Evolutionary conservation across 2,888 invertebrate species (phyloP).

Genomic region (Ectemnius continuus): DNA sequence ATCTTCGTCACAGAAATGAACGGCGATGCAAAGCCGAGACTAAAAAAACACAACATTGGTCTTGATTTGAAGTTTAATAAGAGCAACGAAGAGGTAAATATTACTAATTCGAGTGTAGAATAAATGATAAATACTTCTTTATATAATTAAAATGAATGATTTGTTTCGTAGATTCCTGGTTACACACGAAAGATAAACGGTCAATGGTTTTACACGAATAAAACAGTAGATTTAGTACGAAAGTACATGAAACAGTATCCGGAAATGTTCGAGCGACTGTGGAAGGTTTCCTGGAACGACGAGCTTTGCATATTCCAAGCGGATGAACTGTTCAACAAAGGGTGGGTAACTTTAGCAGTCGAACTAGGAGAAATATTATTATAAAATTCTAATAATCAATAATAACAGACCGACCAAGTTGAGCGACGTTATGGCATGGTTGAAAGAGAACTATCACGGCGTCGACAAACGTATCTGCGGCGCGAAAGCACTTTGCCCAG

Average conservation of each 20-base stretch:
- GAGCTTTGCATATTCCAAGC: slow-evolving; percentile 83
- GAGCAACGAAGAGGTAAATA: slow-evolving; percentile 82
- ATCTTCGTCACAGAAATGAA: slow-evolving; percentile 82
- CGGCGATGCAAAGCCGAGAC: background rate
- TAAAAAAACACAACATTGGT: slow-evolving; percentile 85
- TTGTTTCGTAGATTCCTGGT: slow-evolving; percentile 83
- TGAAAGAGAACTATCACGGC: slow-evolving; percentile 84
- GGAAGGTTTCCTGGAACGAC: slow-evolving; percentile 68
- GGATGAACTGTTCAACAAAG: slow-evolving; percentile 83
- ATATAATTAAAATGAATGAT: too few species aligned
- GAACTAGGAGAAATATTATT: background rate
- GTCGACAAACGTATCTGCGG: slow-evolving; percentile 84
- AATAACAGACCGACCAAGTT: slow-evolving; percentile 76
- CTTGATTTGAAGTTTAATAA: slow-evolving; percentile 95
- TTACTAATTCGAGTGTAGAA: background rate
- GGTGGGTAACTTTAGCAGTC: slow-evolving; percentile 74
- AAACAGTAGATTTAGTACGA: slow-evolving; percentile 85
- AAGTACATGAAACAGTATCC: slow-evolving; percentile 87
- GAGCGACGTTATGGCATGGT: slow-evolving; percentile 81
- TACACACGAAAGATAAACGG: slow-evolving; percentile 86
- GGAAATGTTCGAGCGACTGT: slow-evolving; percentile 84
- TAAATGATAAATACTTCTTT: too few species aligned
- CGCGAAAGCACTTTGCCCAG: slow-evolving; percentile 85
- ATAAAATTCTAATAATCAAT: background rate
- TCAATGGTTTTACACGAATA: slow-evolving; percentile 89